Percentiles rank a stretch among this genome's conserved stretches.
These are phyloP conservation scores for Eumacrocentrus americanus DNA, from an alignment of 2,888 invertebrate genomes.

Conservation along the genomic window DNA sequence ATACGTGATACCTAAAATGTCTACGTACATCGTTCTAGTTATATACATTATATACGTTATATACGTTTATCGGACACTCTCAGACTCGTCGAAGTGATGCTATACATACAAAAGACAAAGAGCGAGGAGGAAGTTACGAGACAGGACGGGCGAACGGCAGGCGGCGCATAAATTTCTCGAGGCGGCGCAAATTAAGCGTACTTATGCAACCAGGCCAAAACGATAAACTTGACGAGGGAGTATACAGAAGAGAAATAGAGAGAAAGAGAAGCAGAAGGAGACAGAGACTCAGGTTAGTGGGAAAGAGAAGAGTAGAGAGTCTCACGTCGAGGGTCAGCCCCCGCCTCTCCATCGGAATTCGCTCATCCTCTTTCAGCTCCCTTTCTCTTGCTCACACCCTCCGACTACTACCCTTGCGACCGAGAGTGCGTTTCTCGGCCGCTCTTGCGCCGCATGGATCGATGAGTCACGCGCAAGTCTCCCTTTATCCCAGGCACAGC, in stretches of 20 bases:
- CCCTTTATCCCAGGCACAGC: constrained; percentile 24
- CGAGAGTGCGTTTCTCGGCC: constrained; percentile 8
- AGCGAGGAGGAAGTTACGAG: constrained; percentile 17
- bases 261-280: neutral
- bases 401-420: too few relatives aligned
- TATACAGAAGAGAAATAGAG: constrained; percentile 6
- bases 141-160: constrained; percentile 21
- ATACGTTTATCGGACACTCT: constrained; percentile 1
- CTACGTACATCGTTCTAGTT: too few relatives aligned
- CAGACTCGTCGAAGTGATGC: neutral
- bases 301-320: constrained; percentile 16
- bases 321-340: too few relatives aligned
- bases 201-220: constrained; percentile 47
- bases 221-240: constrained; percentile 43
- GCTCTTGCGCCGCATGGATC: constrained; percentile 27
- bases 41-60: constrained; percentile 2
- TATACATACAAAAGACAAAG: constrained; percentile 11
- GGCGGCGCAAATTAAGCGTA: constrained; percentile 45
- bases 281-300: constrained; percentile 9
- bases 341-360: neutral
- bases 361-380: neutral
- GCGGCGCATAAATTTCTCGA: constrained; percentile 45
- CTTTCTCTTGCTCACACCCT: neutral
- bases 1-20: too few relatives aligned
- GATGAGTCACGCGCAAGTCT: constrained; percentile 28